phyloP scores from a whole-genome alignment of 2,113 vertebrate species.

The Myiozetetes cayanensis region DNA sequence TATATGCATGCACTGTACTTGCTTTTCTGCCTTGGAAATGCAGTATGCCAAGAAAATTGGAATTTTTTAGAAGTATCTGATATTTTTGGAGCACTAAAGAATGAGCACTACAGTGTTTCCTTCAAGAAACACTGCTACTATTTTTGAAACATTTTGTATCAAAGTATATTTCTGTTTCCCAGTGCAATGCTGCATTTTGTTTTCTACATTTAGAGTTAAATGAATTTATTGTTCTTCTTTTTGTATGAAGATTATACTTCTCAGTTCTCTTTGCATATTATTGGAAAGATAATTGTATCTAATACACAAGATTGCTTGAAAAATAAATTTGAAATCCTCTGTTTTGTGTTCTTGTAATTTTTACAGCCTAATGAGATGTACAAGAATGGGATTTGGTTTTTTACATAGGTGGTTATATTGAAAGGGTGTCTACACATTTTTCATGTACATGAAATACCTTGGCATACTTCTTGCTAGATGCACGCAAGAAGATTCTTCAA shows the following conservation, averaged over 20 bases:
- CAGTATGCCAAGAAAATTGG: not conserved
- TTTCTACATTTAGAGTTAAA: not conserved
- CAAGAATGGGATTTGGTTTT: not conserved
- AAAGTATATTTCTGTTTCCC: not conserved
- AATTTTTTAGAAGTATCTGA: not conserved
- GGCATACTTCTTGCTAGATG: not conserved
- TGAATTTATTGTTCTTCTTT: conserved; percentile 15
- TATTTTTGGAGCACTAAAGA: not conserved
- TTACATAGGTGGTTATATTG: not conserved
- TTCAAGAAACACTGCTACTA: not conserved
- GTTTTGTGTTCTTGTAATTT: not conserved
- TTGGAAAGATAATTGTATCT: conserved; percentile 1
- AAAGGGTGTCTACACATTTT: not conserved
- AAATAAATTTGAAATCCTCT: conserved; percentile 35
- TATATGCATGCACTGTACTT: not conserved
- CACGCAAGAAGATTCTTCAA: not conserved
- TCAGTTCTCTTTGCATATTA: not conserved
- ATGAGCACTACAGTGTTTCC: not conserved
- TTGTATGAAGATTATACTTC: not conserved
- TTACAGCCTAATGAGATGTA: not conserved
- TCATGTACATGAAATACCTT: not conserved
- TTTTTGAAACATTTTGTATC: conserved; percentile 1
- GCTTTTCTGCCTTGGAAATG: not conserved
- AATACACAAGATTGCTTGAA: not conserved
- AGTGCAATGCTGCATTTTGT: conserved; percentile 14